Evolutionary conservation across 2,888 invertebrate genomes (phyloP), one percentile per base, ranked within the genome.

Genomic region (Eupeodes latifasciatus): DNA sequence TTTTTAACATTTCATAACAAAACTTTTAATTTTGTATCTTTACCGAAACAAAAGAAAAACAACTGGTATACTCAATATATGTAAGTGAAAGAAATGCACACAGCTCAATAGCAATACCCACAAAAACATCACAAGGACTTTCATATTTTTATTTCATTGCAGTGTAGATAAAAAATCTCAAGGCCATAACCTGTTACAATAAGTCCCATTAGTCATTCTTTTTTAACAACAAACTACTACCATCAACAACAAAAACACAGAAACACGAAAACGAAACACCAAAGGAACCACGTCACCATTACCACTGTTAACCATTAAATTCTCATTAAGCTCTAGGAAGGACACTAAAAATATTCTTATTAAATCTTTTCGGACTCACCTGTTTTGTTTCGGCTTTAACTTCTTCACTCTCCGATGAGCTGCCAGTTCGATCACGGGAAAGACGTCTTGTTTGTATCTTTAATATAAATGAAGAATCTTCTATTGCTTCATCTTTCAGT

Each of bases 381-480:
- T 94, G 94, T 90, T 94, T 94, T 16, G 94, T 93, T 91, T 94
- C 94, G 89, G 89, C 90, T 81, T 93, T 93, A 51, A 93, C 91
- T 88, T 94, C 95, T 89, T 95, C 95, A 66, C 94, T 93, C 91
- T 95, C 95, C 5, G 95, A 95, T 76, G 95, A 94, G 84, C 93
- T 93, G 81, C 93, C 93, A 10, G 90, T 90, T 62, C 92, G 92
- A 27, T 93, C 94, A 89, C 94, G 94, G 3, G 94, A 94, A 83
- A 93, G 93, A 81, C 93, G 93, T 75, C 94, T 91, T 67, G 91
- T 91, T 77, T 91, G 91, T 78, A 96, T 95, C 94, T 96, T 96
- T 90, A 96, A 94, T 91, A 96, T 96, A 93, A 96, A 96, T 85
- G 95, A 94, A 93, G 93, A 94, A 91, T 91, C 93, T 90, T 93